These are phyloP conservation scores for Sylvilagus floridanus DNA, from an alignment of 2,797 vertebrate species.

Conservation along the genomic window DNA sequence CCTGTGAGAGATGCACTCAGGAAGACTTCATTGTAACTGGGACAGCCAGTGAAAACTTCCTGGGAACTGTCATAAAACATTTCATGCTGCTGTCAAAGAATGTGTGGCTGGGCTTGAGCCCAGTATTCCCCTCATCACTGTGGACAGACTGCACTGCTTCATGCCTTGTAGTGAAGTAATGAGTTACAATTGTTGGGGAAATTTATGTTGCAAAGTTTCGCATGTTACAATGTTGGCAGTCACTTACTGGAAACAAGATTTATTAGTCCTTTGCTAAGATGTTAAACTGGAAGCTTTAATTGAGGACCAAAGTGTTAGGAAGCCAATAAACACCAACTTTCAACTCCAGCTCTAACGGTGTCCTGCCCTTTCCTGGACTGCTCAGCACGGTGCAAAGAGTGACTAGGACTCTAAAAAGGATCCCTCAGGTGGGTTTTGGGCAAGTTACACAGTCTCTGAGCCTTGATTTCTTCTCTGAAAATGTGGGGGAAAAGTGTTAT, in stretches of 20 bases:
- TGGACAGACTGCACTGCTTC: conserved; percentile 47
- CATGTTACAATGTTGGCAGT: conserved; percentile 64
- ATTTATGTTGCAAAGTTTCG: conserved; percentile 63
- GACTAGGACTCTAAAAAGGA: background rate
- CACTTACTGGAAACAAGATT: conserved; percentile 57
- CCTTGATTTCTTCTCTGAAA: background rate
- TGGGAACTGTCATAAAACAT: conserved; percentile 70
- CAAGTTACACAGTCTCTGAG: background rate
- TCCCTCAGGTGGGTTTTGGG: background rate
- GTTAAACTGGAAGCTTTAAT: conserved; percentile 48
- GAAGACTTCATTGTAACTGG: conserved; percentile 54
- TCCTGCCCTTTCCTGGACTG: background rate
- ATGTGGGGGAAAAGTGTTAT: background rate
- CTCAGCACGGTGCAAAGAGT: background rate
- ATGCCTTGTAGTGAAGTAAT: conserved; percentile 48
- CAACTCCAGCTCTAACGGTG: background rate
- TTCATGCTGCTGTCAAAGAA: conserved; percentile 69
- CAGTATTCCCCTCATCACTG: background rate
- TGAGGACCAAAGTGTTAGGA: conserved; percentile 11
- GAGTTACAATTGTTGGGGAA: conserved; percentile 68
- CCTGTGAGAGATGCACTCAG: background rate
- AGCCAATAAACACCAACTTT: conserved; percentile 24
- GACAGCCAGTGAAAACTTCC: conserved; percentile 60
- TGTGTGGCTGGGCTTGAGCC: conserved; percentile 36
- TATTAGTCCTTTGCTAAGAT: conserved; percentile 66